Percentiles rank a stretch among this genome's conserved stretches.
Conservation (phyloP, 1,140 invertebrate species). For the Parasteatoda tepidariorum region DNA sequence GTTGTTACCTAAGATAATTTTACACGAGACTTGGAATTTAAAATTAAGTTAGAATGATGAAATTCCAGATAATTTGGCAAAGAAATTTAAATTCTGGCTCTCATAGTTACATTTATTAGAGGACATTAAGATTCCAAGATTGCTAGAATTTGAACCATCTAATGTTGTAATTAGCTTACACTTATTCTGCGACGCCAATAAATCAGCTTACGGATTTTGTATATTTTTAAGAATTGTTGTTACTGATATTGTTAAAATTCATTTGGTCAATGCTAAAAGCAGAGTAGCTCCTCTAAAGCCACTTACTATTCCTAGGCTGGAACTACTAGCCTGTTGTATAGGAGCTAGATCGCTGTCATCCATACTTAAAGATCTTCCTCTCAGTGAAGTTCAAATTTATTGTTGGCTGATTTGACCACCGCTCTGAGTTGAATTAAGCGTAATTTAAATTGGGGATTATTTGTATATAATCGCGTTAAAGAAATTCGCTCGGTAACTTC, state of each 20-base stretch:
- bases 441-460: slow-evolving; percentile 2
- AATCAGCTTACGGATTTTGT: slow-evolving; percentile 4
- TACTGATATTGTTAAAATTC: too few relatives aligned
- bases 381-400: background rate
- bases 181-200: too few relatives aligned
- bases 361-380: too few relatives aligned
- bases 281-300: too few relatives aligned
- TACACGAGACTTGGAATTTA: slow-evolving; percentile 15
- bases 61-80: too few relatives aligned
- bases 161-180: too few relatives aligned
- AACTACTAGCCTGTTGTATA: slow-evolving; percentile 21
- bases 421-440: background rate
- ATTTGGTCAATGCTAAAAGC: slow-evolving; percentile 27
- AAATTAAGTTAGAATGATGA: too few relatives aligned
- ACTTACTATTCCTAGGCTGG: slow-evolving; percentile 4
- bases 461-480: background rate
- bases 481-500: background rate
- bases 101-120: background rate
- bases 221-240: background rate
- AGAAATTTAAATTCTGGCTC: slow-evolving; percentile 20
- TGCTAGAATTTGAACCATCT: background rate
- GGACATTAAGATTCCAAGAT: too few relatives aligned
- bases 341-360: too few relatives aligned
- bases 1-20: too few relatives aligned
- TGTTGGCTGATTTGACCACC: slow-evolving; percentile 34